These are phyloP conservation scores for Incurvaria masculella DNA, from an alignment of 2,888 invertebrate genomes.

Conservation along the genomic window DNA sequence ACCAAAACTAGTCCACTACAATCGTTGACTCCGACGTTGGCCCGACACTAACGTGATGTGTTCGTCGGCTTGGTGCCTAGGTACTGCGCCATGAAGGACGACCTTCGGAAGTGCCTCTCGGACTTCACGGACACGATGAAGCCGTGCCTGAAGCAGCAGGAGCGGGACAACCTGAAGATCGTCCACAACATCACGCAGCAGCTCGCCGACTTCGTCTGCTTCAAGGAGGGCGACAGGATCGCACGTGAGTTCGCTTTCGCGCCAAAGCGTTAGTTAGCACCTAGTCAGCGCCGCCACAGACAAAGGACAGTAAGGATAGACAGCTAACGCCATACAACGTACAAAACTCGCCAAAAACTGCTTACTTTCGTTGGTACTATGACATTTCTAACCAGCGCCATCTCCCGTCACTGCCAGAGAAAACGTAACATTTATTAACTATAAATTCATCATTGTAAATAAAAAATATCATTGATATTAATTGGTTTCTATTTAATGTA, in stretches of 20 bases:
- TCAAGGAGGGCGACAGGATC: constrained; percentile 78
- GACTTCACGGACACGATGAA: constrained; percentile 50
- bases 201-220: constrained; percentile 70
- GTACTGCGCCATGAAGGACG: constrained; percentile 55
- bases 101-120: constrained; percentile 47
- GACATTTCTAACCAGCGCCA: no score
- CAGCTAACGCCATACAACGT: no score
- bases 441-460: no score
- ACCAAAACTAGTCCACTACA: constrained; percentile 38
- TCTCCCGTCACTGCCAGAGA: no score
- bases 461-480: no score
- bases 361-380: no score
- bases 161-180: constrained; percentile 59
- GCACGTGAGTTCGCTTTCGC: constrained; percentile 57
- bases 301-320: no score
- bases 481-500: no score
- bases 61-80: constrained; percentile 31
- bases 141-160: constrained; percentile 61
- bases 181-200: constrained; percentile 66
- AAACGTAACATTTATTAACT: no score
- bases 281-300: no score
- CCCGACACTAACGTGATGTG: constrained; percentile 25
- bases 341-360: no score
- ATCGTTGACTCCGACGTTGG: constrained; percentile 36
- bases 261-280: background rate